Conservation (phyloP, 2,113 vertebrate species). For the Eonycteris spelaea region DNA sequence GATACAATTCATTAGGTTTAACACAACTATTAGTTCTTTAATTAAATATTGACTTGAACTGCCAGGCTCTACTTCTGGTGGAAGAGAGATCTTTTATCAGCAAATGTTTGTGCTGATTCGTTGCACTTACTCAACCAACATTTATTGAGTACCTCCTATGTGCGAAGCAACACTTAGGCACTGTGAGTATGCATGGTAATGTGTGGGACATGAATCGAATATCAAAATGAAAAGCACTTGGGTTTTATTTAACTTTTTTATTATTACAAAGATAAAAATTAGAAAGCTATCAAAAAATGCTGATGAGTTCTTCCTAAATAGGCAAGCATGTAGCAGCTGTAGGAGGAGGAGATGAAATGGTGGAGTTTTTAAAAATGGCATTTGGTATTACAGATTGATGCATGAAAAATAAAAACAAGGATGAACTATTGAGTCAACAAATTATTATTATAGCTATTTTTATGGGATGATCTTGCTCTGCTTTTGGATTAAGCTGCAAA, state of each 20-base stretch:
- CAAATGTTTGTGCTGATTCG: neutral
- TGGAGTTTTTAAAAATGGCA: conserved; percentile 50
- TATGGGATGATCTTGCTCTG: conserved; percentile 40
- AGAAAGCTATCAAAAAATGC: neutral
- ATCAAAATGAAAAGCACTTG: neutral
- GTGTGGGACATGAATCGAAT: neutral
- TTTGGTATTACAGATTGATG: conserved; percentile 47
- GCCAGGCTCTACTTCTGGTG: conserved; percentile 69
- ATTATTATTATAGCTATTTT: conserved; percentile 50
- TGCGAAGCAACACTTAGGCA: neutral
- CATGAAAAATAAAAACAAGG: conserved; percentile 51
- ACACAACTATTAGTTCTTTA: conserved; percentile 78
- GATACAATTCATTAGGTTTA: conserved; percentile 74
- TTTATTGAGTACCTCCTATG: neutral
- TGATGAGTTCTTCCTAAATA: neutral
- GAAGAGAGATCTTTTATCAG: conserved; percentile 35
- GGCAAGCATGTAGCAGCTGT: neutral
- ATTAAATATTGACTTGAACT: conserved; percentile 77
- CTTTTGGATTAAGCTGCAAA: conserved; percentile 39
- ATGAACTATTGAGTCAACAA: conserved; percentile 55
- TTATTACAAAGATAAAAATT: conserved; percentile 53
- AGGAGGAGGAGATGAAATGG: neutral
- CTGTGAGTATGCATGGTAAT: neutral
- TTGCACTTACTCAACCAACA: neutral
- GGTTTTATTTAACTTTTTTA: conserved; percentile 38